Evolutionary conservation across 2,888 invertebrate species (phyloP).

Genomic region (Drosophila pegasa): DNA sequence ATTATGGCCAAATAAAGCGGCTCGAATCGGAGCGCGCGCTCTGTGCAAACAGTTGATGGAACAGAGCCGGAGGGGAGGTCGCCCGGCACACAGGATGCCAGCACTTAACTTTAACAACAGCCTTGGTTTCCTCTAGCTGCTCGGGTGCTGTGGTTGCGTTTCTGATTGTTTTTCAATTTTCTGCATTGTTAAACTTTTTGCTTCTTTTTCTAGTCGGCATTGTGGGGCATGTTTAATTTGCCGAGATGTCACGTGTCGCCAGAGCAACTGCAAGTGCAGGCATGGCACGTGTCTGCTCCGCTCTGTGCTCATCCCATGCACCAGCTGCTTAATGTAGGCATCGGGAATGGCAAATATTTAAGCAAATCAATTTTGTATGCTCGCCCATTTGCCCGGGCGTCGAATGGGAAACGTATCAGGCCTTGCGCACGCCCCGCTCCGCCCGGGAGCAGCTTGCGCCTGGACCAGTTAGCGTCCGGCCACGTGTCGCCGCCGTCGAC

Average conservation of each 20-base stretch:
- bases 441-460: neutral
- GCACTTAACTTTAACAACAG: slow-evolving; percentile 64
- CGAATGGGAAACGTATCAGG: slow-evolving; percentile 80
- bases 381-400: slow-evolving; percentile 27
- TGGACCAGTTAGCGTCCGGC: slow-evolving; percentile 28
- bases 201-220: slow-evolving; percentile 7
- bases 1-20: slow-evolving; percentile 79
- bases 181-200: slow-evolving; percentile 83
- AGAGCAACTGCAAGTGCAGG: slow-evolving; percentile 47
- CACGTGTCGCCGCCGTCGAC: slow-evolving; percentile 65
- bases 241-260: slow-evolving; percentile 74
- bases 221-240: slow-evolving; percentile 73
- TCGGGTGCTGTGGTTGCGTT: slow-evolving; percentile 52
- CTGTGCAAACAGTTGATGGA: slow-evolving; percentile 46
- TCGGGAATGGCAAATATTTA: slow-evolving; percentile 61
- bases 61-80: neutral
- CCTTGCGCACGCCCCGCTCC: slow-evolving; percentile 58
- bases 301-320: slow-evolving; percentile 17
- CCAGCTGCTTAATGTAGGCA: slow-evolving; percentile 65
- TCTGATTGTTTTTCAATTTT: slow-evolving; percentile 83
- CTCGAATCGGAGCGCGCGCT: slow-evolving; percentile 66
- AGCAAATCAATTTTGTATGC: slow-evolving; percentile 80
- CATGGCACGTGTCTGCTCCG: slow-evolving; percentile 39
- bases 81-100: slow-evolving; percentile 47
- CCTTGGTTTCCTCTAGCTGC: slow-evolving; percentile 21